Percentiles rank a stretch among this genome's conserved stretches.
These are phyloP conservation scores for Engraulis encrasicolus DNA, from an alignment of 2,113 vertebrate genomes.

Conservation along the genomic window DNA sequence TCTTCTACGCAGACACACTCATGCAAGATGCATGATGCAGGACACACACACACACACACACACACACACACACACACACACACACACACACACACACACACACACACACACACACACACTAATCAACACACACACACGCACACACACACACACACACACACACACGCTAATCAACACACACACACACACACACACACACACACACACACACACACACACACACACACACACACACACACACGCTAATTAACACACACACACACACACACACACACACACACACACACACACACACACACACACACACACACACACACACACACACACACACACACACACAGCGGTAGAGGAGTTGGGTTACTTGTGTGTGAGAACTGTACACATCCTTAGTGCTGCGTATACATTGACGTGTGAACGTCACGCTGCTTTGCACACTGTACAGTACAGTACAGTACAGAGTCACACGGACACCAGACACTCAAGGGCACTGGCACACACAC, in stretches of 20 bases:
- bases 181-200: too few species aligned
- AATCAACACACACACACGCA: too few species aligned
- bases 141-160: too few species aligned
- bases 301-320: too few species aligned
- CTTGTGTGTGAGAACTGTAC: neutral
- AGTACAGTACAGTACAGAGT: neutral
- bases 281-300: too few species aligned
- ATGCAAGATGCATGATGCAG: slow-evolving; percentile 48
- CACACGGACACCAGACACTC: neutral
- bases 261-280: too few species aligned
- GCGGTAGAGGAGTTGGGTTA: slow-evolving; percentile 14
- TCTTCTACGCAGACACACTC: slow-evolving; percentile 53
- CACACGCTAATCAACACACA: too few species aligned
- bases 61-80: too few species aligned
- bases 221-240: too few species aligned
- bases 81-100: too few species aligned
- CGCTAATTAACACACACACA: too few species aligned
- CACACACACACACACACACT: too few species aligned
- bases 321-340: neutral
- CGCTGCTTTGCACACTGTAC: neutral
- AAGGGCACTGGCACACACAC: neutral
- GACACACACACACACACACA: neutral
- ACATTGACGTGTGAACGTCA: neutral
- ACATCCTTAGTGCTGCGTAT: neutral
- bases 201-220: slow-evolving; percentile 50